These are phyloP conservation scores for Xanthia icteritia DNA, from an alignment of 2,888 invertebrate genomes.

Conservation along the genomic window DNA sequence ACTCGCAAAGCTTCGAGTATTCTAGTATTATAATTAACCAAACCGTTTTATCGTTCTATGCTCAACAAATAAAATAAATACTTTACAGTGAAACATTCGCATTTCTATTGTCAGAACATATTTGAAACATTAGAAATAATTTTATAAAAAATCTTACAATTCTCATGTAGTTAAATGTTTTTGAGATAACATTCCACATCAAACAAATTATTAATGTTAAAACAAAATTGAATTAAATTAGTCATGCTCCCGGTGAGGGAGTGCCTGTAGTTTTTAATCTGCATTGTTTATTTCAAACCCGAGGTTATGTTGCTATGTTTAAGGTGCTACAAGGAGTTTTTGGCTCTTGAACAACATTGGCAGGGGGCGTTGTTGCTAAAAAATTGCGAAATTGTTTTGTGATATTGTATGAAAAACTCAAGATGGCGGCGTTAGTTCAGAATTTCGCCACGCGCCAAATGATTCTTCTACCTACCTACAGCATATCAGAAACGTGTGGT, in stretches of 20 bases:
- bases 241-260: no score
- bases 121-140: not conserved
- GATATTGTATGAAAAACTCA: not conserved
- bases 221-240: not conserved
- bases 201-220: conserved; percentile 12
- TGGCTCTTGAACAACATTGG: not conserved
- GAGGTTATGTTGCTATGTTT: not conserved
- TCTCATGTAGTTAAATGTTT: not conserved
- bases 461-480: not conserved
- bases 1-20: not conserved
- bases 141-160: not conserved
- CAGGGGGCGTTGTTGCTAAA: not conserved
- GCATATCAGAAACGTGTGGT: not conserved
- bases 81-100: not conserved
- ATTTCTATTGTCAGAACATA: not conserved
- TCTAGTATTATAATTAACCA: not conserved
- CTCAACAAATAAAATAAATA: not conserved
- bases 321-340: not conserved
- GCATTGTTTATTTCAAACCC: not conserved
- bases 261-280: not conserved
- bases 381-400: not conserved
- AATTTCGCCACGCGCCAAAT: not conserved
- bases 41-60: not conserved
- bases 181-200: conserved; percentile 5
- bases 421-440: not conserved